These are phyloP conservation scores for Polyommatus icarus DNA, from an alignment of 2,888 invertebrate genomes.

Conservation along the genomic window DNA sequence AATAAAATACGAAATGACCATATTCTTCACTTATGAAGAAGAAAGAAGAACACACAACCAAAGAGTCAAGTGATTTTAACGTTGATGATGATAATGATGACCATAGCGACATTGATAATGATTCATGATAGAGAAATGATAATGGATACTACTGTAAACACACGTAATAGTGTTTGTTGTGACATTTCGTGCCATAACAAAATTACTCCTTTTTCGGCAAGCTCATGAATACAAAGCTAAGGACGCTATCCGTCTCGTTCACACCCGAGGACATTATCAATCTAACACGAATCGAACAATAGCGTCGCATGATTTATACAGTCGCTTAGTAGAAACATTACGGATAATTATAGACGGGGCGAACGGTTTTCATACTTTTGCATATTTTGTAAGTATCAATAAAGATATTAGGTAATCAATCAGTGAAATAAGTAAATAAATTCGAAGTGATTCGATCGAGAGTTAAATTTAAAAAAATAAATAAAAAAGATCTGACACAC, in stretches of 20 bases:
- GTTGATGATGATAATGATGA: neutral
- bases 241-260: conserved; percentile 75
- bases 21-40: too few relatives aligned
- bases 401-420: neutral
- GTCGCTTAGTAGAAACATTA: conserved; percentile 80
- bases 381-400: conserved; percentile 33
- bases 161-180: conserved; percentile 15
- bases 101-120: neutral
- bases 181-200: conserved; percentile 20
- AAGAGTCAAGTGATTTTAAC: too few relatives aligned
- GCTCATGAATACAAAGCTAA: conserved; percentile 72
- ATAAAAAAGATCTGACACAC: too few relatives aligned
- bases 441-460: too few relatives aligned
- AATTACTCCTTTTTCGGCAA: conserved; percentile 40
- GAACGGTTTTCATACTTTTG: conserved; percentile 60
- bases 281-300: conserved; percentile 80
- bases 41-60: too few relatives aligned
- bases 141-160: neutral
- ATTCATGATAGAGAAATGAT: neutral
- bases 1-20: too few relatives aligned
- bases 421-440: too few relatives aligned
- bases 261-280: conserved; percentile 79
- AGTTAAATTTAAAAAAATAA: too few relatives aligned
- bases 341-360: conserved; percentile 75
- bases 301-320: conserved; percentile 80